Evolutionary conservation across 2,113 vertebrate genomes (phyloP).

Genomic region (Tylochromis polylepis): DNA sequence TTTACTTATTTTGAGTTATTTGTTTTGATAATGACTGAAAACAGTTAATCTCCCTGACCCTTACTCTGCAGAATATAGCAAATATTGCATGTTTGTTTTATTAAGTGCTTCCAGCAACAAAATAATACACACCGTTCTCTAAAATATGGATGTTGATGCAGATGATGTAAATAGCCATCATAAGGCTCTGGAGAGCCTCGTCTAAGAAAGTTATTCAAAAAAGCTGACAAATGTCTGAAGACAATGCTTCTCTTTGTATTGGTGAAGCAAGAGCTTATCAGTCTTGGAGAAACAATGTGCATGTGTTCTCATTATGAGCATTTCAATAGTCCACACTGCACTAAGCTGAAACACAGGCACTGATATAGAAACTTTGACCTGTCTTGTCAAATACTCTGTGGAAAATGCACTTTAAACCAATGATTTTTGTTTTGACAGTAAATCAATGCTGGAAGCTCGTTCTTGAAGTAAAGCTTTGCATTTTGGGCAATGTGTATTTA

Average conservation of each 20-base stretch:
- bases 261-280: conserved; percentile 24
- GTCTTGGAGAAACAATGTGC: conserved; percentile 26
- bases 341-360: background rate
- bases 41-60: background rate
- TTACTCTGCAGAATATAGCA: background rate
- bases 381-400: background rate
- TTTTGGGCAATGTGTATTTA: background rate
- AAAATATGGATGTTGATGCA: background rate
- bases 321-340: background rate
- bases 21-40: background rate
- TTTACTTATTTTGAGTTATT: background rate
- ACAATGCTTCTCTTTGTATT: conserved; percentile 43
- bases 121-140: background rate
- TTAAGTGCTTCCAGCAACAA: background rate
- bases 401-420: background rate
- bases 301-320: conserved; percentile 13
- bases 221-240: background rate
- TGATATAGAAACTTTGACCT: background rate
- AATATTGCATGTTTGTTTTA: background rate
- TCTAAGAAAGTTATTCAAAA: background rate
- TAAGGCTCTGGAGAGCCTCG: background rate
- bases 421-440: background rate
- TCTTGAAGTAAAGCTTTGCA: background rate
- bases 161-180: background rate
- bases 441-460: fast-evolving